Evolutionary conservation across 2,797 vertebrate genomes (phyloP).

Genomic region (Cyclopterus lumpus): DNA sequence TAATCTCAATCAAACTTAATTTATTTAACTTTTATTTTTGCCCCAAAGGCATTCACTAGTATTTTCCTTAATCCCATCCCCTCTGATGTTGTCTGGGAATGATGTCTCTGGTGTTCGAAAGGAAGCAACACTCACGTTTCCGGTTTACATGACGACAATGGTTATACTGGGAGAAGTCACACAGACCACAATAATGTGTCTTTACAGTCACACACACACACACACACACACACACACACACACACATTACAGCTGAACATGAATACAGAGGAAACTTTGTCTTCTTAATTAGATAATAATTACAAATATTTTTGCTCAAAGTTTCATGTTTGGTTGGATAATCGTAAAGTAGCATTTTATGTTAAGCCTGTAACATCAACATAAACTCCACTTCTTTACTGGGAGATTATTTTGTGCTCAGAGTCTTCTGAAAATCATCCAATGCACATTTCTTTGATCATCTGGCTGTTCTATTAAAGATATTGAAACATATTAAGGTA

Average conservation of each 20-base stretch:
- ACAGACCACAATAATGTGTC: background rate
- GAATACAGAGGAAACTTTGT: background rate
- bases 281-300: background rate
- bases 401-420: background rate
- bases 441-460: background rate
- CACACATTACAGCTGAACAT: background rate
- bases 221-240: no score
- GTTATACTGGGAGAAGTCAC: background rate
- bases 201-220: no score
- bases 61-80: background rate
- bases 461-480: background rate
- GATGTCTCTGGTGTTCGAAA: slow-evolving; percentile 15
- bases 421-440: background rate
- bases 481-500: background rate
- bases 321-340: background rate
- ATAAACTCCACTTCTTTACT: background rate
- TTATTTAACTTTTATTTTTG: no score
- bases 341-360: background rate
- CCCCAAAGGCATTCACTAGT: background rate
- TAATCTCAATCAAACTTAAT: background rate
- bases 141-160: slow-evolving; percentile 17
- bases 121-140: slow-evolving; percentile 4
- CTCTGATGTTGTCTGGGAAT: background rate
- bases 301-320: background rate
- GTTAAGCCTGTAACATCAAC: background rate